Evolutionary conservation across 2,888 invertebrate species (phyloP), one percentile per base, ranked within the genome.

Genomic region (Meteorus cinctellus): DNA sequence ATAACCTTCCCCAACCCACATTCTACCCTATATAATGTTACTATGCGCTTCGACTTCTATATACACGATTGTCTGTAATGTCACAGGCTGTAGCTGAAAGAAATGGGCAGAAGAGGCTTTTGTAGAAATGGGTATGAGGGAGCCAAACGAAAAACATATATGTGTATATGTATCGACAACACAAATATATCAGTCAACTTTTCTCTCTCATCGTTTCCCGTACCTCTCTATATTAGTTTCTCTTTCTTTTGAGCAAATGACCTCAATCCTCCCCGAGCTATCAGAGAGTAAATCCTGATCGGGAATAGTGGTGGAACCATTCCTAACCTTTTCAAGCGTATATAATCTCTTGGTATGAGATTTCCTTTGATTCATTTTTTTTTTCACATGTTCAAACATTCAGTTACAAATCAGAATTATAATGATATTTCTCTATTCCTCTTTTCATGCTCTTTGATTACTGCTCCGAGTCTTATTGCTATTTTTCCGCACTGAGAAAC

Each of bases 101-200:
- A 19, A 55, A 19, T 6, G 55, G 55, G 55, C 24, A 24, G n/a
- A 55, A 55, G n/a, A 55, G 55, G 55, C 55, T 55, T 55, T 55
- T 55, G 24, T 55, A 55, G 19, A 24, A 55, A 55, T 55, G 8
- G 55, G 8, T 19, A 19, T 24, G 55, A 19, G 55, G 24, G 55
- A 55, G 19, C 4, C 55, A 55, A 55, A 19, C 19, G 55, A 19
- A 19, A 2, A 55, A 55, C 19, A 24, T 19, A 8, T 8, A 19
- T n/a, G 24, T 24, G 4, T 19, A 55, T 55, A 19, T 19, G 19
- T 55, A 55, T 55, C 24, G 8, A 19, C 55, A 55, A n/a, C 55
- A 4, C 14, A 48, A 48, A 55, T 55, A 55, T 55, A n/a, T 55
- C 55, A n/a, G 55, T 55, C 55, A 55, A 55, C 10, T 19, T 55